Percentiles rank a stretch among this genome's conserved stretches.
phyloP scores from a whole-genome alignment of 2,888 invertebrate genomes.

The Scaptomyza parva region DNA sequence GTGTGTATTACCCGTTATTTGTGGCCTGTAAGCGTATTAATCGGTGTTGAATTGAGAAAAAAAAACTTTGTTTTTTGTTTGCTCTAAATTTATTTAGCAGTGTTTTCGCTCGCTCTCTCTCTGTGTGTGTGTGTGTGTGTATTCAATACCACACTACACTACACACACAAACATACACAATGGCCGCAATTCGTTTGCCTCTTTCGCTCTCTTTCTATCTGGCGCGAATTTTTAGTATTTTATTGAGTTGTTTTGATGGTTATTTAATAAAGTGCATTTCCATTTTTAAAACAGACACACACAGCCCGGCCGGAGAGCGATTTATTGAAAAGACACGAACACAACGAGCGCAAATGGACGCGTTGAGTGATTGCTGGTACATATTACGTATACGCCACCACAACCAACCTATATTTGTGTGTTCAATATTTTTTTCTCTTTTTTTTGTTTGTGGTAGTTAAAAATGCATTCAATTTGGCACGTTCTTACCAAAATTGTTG shows the following conservation, averaged over 20 bases:
- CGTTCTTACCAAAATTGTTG: slow-evolving; percentile 47
- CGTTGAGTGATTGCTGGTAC: slow-evolving; percentile 51
- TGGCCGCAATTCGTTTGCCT: slow-evolving; percentile 51
- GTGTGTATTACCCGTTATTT: slow-evolving; percentile 26
- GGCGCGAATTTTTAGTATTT: slow-evolving; percentile 70
- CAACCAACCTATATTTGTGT: slow-evolving; percentile 1
- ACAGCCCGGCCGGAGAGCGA: slow-evolving; percentile 44
- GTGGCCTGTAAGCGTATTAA: slow-evolving; percentile 57
- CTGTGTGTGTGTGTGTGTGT: slow-evolving; percentile 19
- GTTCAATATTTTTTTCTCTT: no score
- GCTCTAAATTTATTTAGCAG: slow-evolving; percentile 43
- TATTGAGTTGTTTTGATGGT: slow-evolving; percentile 80
- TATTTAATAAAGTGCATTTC: slow-evolving; percentile 79
- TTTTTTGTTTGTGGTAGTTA: slow-evolving; percentile 3
- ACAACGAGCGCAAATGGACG: slow-evolving; percentile 40
- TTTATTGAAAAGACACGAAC: slow-evolving; percentile 55
- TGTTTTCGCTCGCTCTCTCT: slow-evolving; percentile 26
- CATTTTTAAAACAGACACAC: slow-evolving; percentile 57
- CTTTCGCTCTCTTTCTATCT: slow-evolving; percentile 21
- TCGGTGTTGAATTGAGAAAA: slow-evolving; percentile 70
- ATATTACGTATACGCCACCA: slow-evolving; percentile 60
- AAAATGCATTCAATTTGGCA: slow-evolving; percentile 49
- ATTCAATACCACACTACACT: neutral
- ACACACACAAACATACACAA: slow-evolving; percentile 1
- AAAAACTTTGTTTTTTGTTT: slow-evolving; percentile 50